Evolutionary conservation across 2,797 vertebrate genomes (phyloP).

Genomic region (Phylloscopus collybita): DNA sequence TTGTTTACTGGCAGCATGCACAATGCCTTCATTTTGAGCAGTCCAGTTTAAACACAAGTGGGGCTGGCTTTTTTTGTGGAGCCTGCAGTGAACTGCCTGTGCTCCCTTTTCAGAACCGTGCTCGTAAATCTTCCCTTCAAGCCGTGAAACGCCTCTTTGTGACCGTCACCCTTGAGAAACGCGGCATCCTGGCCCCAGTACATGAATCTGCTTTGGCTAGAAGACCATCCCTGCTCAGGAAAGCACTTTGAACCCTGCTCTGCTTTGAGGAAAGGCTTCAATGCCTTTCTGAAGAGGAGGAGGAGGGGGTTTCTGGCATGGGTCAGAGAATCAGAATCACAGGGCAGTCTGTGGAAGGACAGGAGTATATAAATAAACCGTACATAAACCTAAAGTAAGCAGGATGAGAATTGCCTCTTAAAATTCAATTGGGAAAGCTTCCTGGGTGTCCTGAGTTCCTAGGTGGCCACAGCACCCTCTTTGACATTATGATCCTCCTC

Average conservation of each 20-base stretch:
- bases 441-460: conserved; percentile 24
- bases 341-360: neutral
- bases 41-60: conserved; percentile 68
- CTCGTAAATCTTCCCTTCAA: conserved; percentile 61
- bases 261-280: neutral
- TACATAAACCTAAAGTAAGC: conserved; percentile 53
- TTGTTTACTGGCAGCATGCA: conserved; percentile 63
- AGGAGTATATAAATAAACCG: conserved; percentile 25
- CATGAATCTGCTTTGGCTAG: conserved; percentile 40
- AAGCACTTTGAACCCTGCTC: neutral
- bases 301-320: neutral
- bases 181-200: neutral
- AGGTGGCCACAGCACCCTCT: neutral
- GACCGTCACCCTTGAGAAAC: conserved; percentile 64
- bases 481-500: neutral
- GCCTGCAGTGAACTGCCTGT: conserved; percentile 42
- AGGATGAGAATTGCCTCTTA: conserved; percentile 17
- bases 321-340: conserved; percentile 36
- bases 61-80: conserved; percentile 21
- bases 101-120: conserved; percentile 32
- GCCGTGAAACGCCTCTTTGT: conserved; percentile 63
- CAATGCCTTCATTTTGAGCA: conserved; percentile 67
- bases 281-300: neutral
- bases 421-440: neutral
- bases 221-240: neutral